A percentile compares a stretch with the other conserved stretches of the same genome.
These are phyloP conservation scores for Kryptolebias ocellatus DNA, from an alignment of 2,797 vertebrate species.

Conservation along the genomic window DNA sequence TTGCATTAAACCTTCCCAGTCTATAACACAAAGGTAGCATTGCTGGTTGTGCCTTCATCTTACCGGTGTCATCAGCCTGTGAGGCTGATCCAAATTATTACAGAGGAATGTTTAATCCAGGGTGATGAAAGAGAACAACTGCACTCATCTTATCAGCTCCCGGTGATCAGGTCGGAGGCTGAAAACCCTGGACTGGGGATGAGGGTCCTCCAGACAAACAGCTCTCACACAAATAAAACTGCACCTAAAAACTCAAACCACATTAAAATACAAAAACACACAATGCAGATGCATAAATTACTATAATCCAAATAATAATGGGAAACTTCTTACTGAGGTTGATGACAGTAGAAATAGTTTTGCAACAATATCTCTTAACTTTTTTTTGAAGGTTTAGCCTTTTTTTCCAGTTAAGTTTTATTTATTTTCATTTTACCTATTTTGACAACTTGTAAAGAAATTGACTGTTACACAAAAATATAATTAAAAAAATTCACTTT, in stretches of 20 bases:
- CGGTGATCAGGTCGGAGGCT: constrained; percentile 79
- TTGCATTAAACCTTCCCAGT: background rate
- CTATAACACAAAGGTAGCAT: constrained; percentile 52
- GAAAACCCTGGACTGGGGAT: constrained; percentile 67
- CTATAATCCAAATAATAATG: constrained; percentile 84
- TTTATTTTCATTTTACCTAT: background rate
- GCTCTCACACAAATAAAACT: constrained; percentile 24
- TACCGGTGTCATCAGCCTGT: constrained; percentile 66
- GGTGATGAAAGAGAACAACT: constrained; percentile 87
- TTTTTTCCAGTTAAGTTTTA: background rate
- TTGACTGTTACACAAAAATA: too few relatives aligned
- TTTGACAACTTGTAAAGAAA: background rate
- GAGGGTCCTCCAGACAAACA: constrained; percentile 48
- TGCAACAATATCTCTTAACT: constrained; percentile 38
- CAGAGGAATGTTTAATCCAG: constrained; percentile 91
- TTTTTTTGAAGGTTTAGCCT: background rate
- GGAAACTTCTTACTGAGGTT: constrained; percentile 77
- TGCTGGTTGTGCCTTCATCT: constrained; percentile 54
- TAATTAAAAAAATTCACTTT: too few relatives aligned
- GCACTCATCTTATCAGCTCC: constrained; percentile 86
- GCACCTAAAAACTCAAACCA: constrained; percentile 28
- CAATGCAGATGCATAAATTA: constrained; percentile 50
- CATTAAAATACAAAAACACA: constrained; percentile 21
- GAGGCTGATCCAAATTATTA: constrained; percentile 86
- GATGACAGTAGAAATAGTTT: constrained; percentile 69